A percentile compares a stretch with the other conserved stretches of the same genome.
Evolutionary conservation across 2,888 invertebrate species (phyloP).

Genomic region (Desoria tigrina): DNA sequence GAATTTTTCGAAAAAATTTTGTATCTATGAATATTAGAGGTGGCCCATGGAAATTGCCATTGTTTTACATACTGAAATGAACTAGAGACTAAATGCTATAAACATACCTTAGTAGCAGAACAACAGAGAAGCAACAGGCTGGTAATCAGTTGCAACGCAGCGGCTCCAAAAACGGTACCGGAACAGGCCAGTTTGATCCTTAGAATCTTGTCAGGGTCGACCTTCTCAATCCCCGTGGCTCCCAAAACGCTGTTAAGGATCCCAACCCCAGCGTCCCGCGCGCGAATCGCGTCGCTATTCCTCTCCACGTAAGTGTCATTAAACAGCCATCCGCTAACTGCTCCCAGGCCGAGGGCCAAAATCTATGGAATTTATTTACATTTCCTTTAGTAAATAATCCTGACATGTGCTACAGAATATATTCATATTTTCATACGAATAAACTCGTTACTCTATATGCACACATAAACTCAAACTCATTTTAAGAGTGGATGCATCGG

Average conservation of each 20-base stretch:
- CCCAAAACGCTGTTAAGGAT: background rate
- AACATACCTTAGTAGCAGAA: constrained; percentile 42
- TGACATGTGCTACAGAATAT: no score
- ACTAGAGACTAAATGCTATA: no score
- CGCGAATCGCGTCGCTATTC: constrained; percentile 22
- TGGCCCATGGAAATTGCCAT: no score
- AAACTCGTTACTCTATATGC: background rate
- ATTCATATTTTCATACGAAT: background rate
- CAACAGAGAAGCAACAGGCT: constrained; percentile 45
- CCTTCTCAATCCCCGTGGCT: constrained; percentile 14
- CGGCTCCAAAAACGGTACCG: constrained; percentile 42
- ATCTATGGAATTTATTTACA: constrained; percentile 31
- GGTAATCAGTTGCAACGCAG: constrained; percentile 43
- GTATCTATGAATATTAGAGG: no score
- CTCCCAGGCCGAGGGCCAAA: constrained; percentile 41
- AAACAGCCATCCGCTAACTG: constrained; percentile 38
- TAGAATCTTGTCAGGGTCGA: constrained; percentile 10
- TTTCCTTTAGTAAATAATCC: no score
- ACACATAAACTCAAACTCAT: background rate
- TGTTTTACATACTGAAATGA: no score
- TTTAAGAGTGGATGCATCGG: background rate
- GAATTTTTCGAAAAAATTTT: no score
- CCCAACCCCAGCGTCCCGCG: constrained; percentile 2
- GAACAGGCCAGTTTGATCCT: constrained; percentile 39
- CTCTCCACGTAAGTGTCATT: constrained; percentile 36